Evolutionary conservation across 2,797 vertebrate genomes (phyloP), one percentile per base, ranked within the genome.

Genomic region (Semaprochilodus insignis): DNA sequence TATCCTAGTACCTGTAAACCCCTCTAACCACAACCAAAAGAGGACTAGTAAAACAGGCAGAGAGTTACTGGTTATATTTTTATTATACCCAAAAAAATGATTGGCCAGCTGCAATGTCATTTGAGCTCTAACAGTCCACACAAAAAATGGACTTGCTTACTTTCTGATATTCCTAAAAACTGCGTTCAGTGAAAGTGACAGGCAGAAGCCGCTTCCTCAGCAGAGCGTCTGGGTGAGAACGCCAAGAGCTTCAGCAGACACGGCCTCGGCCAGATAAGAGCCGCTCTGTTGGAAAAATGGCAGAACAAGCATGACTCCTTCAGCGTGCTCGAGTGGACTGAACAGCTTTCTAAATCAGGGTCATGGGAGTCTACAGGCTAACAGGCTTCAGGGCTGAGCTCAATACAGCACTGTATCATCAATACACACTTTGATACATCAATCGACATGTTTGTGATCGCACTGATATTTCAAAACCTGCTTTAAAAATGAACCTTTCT

Each of bases 251-350:
- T 31, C 70, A 54, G 13, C 40, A 71, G 36, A 36, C 66, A 7
- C 13, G n/a, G 60, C 3, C 36, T 13, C 21, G 27, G 27, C 5
- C 70, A 78, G 76, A 83, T 74, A 83, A 83, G 67, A 34, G 55
- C 14, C n/a, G 65, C 51, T 65, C 55, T 65, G 31, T 67, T 73
- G 69, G 44, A 40, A 72, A 82, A 82, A 63, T 40, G n/a, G 23
- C 44, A 69, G 25, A n/a, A 23, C 44, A 81, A 75, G 52, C 52
- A 54, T 65, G n/a, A 6, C 51, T 31, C 34, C 16, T 75, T 67
- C 70, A 54, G 25, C 23, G 44, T 23, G 69, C 40, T 71, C 36
- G 19, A 70, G 21, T 70, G 65, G 65, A 40, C 36, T 1, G 19
- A 7, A 25, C 44, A 25, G 57, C 66, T 70, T n/a, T 71, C 67